Evolutionary conservation across 2,113 vertebrate species (phyloP).

Genomic region (Cynoglossus semilaevis): DNA sequence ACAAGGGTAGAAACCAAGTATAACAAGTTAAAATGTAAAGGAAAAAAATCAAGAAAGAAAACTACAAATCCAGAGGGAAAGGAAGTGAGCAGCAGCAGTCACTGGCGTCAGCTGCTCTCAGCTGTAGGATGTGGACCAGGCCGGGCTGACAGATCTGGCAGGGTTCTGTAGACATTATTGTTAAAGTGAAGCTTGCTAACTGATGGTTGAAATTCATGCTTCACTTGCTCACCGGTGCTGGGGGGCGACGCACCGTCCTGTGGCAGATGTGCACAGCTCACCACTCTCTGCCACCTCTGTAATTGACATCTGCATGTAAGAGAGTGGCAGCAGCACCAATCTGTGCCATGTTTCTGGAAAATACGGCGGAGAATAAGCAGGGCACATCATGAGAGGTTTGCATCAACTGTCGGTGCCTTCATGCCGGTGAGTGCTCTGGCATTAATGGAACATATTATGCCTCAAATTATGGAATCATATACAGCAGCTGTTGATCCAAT

Average conservation of each 20-base stretch:
- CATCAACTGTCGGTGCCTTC: constrained; percentile 62
- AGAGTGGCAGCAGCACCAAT: constrained; percentile 67
- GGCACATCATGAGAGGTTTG: constrained; percentile 69
- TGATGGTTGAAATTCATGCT: constrained; percentile 55
- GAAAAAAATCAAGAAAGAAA: background rate
- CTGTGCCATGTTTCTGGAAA: constrained; percentile 63
- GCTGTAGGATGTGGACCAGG: constrained; percentile 15
- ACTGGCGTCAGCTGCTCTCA: constrained; percentile 14
- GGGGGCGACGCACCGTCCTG: constrained; percentile 56
- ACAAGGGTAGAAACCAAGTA: too few relatives aligned
- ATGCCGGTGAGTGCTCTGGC: constrained; percentile 68
- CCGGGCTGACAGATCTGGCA: constrained; percentile 9
- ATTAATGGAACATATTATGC: constrained; percentile 77
- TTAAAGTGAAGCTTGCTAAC: constrained; percentile 53
- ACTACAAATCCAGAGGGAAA: too few relatives aligned
- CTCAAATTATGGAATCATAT: constrained; percentile 76
- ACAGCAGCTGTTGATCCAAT: constrained; percentile 76
- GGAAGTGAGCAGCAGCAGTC: background rate
- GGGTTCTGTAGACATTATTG: constrained; percentile 31
- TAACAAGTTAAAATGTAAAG: too few relatives aligned
- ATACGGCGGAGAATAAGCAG: constrained; percentile 70
- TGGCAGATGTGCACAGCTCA: constrained; percentile 68
- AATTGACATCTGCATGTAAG: constrained; percentile 72
- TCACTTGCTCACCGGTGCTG: constrained; percentile 47
- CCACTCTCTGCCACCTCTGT: constrained; percentile 65